A percentile compares a stretch with the other conserved stretches of the same genome.
Evolutionary conservation across 2,797 vertebrate species (phyloP).

Genomic region (Pipistrellus pygmaeus): DNA sequence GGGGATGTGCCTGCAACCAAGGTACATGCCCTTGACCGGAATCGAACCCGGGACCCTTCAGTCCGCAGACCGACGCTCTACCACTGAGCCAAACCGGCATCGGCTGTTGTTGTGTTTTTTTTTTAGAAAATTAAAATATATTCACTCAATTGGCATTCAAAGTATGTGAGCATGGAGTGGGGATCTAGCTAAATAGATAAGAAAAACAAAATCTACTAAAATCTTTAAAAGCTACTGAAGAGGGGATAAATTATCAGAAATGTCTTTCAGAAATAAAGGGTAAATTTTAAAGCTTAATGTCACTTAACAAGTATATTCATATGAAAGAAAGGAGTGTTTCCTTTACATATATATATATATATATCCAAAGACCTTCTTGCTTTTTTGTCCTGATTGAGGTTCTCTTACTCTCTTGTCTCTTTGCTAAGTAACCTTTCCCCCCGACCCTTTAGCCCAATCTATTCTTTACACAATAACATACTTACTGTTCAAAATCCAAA

Average conservation of each 20-base stretch:
- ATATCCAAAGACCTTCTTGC: not conserved
- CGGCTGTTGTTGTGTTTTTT: not conserved
- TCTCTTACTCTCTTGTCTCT: not conserved
- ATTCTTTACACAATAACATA: not conserved
- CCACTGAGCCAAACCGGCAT: too few relatives aligned
- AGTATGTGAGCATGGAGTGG: not conserved
- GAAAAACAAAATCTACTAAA: not conserved
- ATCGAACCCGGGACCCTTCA: too few relatives aligned
- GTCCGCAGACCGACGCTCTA: too few relatives aligned
- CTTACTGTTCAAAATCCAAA: constrained; percentile 4
- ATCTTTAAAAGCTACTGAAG: not conserved
- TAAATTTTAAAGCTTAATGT: not conserved
- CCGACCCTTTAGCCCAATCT: not conserved
- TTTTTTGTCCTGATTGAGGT: not conserved
- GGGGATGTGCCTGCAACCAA: too few relatives aligned
- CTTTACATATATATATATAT: not conserved
- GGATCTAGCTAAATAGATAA: not conserved
- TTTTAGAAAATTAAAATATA: constrained; percentile 17
- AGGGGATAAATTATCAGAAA: not conserved
- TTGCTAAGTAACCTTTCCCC: not conserved
- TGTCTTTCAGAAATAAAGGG: not conserved
- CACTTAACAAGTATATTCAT: not conserved
- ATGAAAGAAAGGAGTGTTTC: not conserved
- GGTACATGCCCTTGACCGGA: too few relatives aligned
- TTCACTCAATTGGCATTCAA: not conserved